Evolutionary conservation across 2,797 vertebrate species (phyloP), one percentile per base, ranked within the genome.

Genomic region (Pyrocephalus nanus): DNA sequence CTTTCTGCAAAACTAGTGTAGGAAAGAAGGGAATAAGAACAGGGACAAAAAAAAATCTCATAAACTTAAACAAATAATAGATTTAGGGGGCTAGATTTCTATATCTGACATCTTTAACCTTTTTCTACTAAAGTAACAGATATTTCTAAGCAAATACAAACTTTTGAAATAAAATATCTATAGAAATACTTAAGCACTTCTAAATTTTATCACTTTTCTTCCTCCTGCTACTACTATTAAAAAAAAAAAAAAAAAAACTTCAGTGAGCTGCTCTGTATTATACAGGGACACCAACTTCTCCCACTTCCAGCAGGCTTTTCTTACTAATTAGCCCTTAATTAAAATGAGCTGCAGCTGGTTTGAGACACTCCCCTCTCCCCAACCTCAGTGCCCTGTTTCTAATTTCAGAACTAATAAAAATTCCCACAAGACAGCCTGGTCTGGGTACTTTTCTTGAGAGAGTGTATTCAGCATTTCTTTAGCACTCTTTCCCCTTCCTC

Each of bases 281-380:
- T 58, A 72, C 6, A 82, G 82, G 66, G 86, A 92, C 73, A 69
- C 6, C 1, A 26, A 88, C 73, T 88, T 93, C 82, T 92, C 54
- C 79, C n/a, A 47, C 43, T 94, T 94, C 66, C 88, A 93, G 72
- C 62, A 84, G 27, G 62, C 73, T 93, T 70, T 53, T 42, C 80
- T 92, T 88, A 55, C 47, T 92, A 94, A 96, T 96, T 94, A 95
- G 92, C 20, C 58, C 54, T 90, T 93, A 95, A 95, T 93, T 95
- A 94, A 96, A 95, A 96, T 75, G 86, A 96, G 93, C 82, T 96
- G 93, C 93, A 95, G 88, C 92, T 95, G 87, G 55, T 79, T 91
- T 92, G 91, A 86, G 91, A 89, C 81, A 89, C 94, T 76, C 78
- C 84, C 61, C 42, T 82, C 69, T 96, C 60, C 60, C 60, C 89